Percentiles rank a stretch among this genome's conserved stretches.
phyloP scores from a whole-genome alignment of 2,113 vertebrate genomes.

The Caloenas nicobarica region DNA sequence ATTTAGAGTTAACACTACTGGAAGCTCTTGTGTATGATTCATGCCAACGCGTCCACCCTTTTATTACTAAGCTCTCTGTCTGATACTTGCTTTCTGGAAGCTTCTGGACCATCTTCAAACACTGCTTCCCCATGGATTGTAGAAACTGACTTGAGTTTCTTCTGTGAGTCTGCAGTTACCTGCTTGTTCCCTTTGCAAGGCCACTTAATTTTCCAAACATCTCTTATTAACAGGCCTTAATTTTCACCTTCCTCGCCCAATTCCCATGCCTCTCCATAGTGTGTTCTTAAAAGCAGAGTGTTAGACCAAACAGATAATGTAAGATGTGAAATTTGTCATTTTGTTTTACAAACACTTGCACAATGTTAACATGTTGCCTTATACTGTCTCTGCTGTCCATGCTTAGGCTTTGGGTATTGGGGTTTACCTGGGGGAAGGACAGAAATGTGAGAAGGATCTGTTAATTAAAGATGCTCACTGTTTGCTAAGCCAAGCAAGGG shows the following conservation, averaged over 20 bases:
- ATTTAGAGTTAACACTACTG: not conserved
- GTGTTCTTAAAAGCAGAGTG: not conserved
- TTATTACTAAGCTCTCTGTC: not conserved
- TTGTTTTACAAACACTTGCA: fast-evolving
- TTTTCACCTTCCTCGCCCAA: not conserved
- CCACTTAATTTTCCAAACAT: not conserved
- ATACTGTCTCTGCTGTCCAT: too few species aligned
- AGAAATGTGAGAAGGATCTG: not conserved
- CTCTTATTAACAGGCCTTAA: not conserved
- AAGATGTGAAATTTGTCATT: not conserved
- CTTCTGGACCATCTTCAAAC: not conserved
- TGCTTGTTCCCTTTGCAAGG: not conserved
- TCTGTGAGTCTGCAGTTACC: not conserved
- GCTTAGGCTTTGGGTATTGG: not conserved
- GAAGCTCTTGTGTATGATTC: not conserved
- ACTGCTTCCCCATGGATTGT: not conserved
- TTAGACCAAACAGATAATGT: not conserved
- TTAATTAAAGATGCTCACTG: not conserved
- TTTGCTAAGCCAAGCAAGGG: not conserved
- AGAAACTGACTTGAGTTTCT: not conserved
- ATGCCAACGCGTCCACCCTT: not conserved
- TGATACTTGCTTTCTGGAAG: not conserved
- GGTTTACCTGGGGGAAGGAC: not conserved
- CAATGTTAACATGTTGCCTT: not conserved
- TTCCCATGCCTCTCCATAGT: not conserved